phyloP scores from a whole-genome alignment of 2,113 vertebrate species.

The Eolophus roseicapilla region DNA sequence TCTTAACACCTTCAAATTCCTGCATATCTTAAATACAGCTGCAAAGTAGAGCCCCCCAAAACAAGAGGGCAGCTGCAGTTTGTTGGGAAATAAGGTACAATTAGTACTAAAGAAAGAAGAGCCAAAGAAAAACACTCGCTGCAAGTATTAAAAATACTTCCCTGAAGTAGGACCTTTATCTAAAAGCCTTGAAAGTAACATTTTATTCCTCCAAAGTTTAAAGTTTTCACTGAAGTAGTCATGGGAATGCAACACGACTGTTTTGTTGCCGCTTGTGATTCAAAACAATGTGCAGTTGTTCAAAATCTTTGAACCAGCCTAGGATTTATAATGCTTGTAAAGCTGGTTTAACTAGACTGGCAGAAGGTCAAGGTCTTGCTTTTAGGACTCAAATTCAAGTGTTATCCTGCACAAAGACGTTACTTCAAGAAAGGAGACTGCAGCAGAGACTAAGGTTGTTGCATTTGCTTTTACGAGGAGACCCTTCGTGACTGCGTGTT shows the following conservation, averaged over 20 bases:
- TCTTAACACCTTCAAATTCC: background rate
- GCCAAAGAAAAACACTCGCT: background rate
- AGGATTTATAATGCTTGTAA: constrained; percentile 1
- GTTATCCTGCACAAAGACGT: background rate
- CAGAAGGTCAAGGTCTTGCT: constrained; percentile 21
- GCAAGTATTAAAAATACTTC: background rate
- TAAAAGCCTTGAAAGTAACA: background rate
- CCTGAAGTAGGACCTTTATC: background rate
- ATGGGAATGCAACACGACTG: fast-evolving
- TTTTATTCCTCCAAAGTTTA: background rate
- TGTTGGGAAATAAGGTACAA: background rate
- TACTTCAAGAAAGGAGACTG: background rate
- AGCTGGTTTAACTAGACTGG: constrained; percentile 15
- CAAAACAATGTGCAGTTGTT: background rate
- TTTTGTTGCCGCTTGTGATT: background rate
- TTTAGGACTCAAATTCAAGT: background rate
- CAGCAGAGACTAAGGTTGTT: background rate
- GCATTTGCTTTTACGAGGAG: background rate
- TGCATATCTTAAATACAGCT: background rate
- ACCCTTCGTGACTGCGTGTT: background rate
- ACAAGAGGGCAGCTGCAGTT: background rate
- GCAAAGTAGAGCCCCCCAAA: background rate
- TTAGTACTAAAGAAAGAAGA: background rate
- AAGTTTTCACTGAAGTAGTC: background rate
- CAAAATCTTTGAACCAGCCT: background rate